Base-by-base conservation (phyloP, 2,113 vertebrate species). In the Bathybates hornii region DNA sequence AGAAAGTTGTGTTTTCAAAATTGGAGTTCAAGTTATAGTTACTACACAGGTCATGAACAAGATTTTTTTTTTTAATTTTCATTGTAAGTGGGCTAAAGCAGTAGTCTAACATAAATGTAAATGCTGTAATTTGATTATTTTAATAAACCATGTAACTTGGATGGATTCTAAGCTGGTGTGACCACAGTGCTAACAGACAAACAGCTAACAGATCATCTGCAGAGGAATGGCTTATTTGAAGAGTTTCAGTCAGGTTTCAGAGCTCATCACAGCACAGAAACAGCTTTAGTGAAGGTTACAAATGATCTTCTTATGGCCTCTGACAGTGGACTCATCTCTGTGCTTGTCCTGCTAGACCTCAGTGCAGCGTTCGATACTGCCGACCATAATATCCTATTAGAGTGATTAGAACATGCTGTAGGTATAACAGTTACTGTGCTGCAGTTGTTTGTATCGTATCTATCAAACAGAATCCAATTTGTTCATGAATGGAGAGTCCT, bases 351-450 rank as follows among this genome's bases (percentile, higher is more conserved):
- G 0, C 50, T 52, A 0, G 50, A 52, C 19, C 19, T 52, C 0
- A 52, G 50, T 53, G 50, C 1, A 52, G 48, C 48, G 0, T 52
- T 52, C 2, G 2, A 52, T 52, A 52, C 4, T 52, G 7, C 0
- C 0, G 17, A 9, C 1, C 52, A 54, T 54, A 21, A 54, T 2
- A 21, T 53, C 2, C 52, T 54, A 54, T 54, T 1, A 56, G 21
- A 56, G 0, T 3, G 0, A 56, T 56, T 56, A 56, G 1, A 56
- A 0, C 21, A 56, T 0, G 53, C 53, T 56, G 21, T 56, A 56
- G 21, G 3, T 56, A 27, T 56, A 4, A 56, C 54, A 4, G 21
- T 6, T 56, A 27, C 2, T 7, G 6, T 0, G 0, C 53, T 56
- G 21, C 54, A 56, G 21, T 24, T 0, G 53, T 56, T 56, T 56